Evolutionary conservation across 2,888 invertebrate species (phyloP).

Genomic region (Apomyelois bistriatella): DNA sequence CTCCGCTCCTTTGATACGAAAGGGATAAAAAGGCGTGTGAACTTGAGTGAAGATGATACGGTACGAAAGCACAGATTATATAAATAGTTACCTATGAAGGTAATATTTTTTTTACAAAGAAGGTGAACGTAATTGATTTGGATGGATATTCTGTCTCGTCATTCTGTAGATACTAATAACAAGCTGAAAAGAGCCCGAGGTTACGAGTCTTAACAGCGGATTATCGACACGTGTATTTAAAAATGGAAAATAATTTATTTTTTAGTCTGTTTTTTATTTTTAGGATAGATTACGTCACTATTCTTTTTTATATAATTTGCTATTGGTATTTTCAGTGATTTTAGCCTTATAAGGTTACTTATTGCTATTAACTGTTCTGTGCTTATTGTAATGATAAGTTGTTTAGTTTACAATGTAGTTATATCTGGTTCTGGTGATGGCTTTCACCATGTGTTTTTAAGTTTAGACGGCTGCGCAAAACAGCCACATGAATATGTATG

Average conservation of each 20-base stretch:
- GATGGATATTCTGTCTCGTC: constrained; percentile 38
- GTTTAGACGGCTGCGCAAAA: too few species aligned
- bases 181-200: constrained; percentile 30
- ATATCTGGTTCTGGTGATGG: too few species aligned
- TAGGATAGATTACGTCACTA: too few species aligned
- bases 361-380: too few species aligned
- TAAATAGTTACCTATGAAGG: constrained; percentile 20
- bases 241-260: constrained; percentile 18
- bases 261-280: neutral
- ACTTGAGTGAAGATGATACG: constrained; percentile 30
- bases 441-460: too few species aligned
- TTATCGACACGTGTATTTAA: constrained; percentile 25
- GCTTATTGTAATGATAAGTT: too few species aligned
- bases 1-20: constrained; percentile 13
- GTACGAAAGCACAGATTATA: neutral
- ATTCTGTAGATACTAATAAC: constrained; percentile 38
- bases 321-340: too few species aligned
- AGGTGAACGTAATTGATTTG: constrained; percentile 49
- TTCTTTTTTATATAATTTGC: too few species aligned
- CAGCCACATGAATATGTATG: too few species aligned
- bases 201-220: constrained; percentile 31
- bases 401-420: too few species aligned
- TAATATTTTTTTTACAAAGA: constrained; percentile 41
- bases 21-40: constrained; percentile 27
- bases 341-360: too few species aligned